These are phyloP conservation scores for Eptatretus atami DNA, from an alignment of 2,797 vertebrate species.

Conservation along the genomic window DNA sequence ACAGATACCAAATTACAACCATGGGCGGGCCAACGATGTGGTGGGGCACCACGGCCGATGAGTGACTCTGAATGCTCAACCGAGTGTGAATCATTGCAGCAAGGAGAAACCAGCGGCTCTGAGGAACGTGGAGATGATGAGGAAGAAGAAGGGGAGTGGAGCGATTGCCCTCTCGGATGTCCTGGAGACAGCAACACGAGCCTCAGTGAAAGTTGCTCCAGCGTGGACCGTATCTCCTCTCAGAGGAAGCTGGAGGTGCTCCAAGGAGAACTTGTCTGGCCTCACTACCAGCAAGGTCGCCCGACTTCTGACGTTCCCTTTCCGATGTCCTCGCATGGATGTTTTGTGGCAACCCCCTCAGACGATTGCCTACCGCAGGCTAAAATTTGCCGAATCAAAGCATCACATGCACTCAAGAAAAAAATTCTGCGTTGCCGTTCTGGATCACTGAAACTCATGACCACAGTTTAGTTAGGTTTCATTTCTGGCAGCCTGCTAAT, in stretches of 20 bases:
- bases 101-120: too few species aligned
- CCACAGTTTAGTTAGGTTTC: background rate
- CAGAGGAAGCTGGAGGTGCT: too few species aligned
- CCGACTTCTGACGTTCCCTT: too few species aligned
- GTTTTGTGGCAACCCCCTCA: background rate
- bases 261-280: background rate
- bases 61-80: slow-evolving; percentile 56
- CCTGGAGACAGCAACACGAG: too few species aligned
- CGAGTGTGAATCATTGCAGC: slow-evolving; percentile 30
- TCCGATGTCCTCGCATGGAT: too few species aligned
- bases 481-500: too few species aligned
- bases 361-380: background rate
- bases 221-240: too few species aligned
- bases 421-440: slow-evolving; percentile 2
- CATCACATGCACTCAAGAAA: slow-evolving; percentile 1
- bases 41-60: slow-evolving; percentile 2
- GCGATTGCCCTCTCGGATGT: too few species aligned
- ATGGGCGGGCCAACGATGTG: background rate
- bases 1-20: background rate
- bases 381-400: slow-evolving; percentile 1
- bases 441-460: slow-evolving; percentile 3
- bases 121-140: too few species aligned
- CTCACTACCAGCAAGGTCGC: background rate
- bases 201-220: too few species aligned
- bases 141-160: too few species aligned